Percentiles rank a stretch among this genome's conserved stretches.
Conservation (phyloP, 2,888 invertebrate species). For the Enoplolaimus lenunculus region DNA sequence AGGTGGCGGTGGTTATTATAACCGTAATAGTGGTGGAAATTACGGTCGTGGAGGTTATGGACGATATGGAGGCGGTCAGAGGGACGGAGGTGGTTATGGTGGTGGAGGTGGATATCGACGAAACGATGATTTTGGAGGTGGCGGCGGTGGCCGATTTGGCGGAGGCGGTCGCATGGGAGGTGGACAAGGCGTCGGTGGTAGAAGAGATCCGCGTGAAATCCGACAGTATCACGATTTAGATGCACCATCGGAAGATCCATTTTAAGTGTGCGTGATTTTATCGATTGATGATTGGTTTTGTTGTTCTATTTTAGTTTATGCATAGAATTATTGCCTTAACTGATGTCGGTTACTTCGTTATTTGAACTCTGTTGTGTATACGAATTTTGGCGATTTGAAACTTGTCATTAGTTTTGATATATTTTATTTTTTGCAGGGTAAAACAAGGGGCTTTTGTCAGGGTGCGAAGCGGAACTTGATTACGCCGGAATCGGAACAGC, state of each 20-base stretch:
- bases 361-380: too few relatives aligned
- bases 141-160: slow-evolving; percentile 22
- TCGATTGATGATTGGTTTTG: too few relatives aligned
- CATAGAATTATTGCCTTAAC: too few relatives aligned
- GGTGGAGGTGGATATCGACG: slow-evolving; percentile 11
- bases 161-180: slow-evolving; percentile 17
- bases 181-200: slow-evolving; percentile 23
- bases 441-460: too few relatives aligned
- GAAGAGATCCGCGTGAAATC: slow-evolving; percentile 54
- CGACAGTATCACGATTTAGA: slow-evolving; percentile 80
- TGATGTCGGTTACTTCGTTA: too few relatives aligned
- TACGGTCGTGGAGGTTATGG: slow-evolving; percentile 22
- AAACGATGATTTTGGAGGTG: slow-evolving; percentile 12
- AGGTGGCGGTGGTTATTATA: slow-evolving; percentile 6
- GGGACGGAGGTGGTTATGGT: slow-evolving; percentile 17
- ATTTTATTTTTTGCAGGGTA: too few relatives aligned
- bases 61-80: slow-evolving; percentile 15
- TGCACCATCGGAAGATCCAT: slow-evolving; percentile 49
- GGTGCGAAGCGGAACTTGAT: too few relatives aligned
- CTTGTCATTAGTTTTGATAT: too few relatives aligned
- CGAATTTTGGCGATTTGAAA: too few relatives aligned
- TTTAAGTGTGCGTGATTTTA: too few relatives aligned
- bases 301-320: too few relatives aligned
- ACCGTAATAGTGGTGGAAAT: slow-evolving; percentile 5
- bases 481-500: too few relatives aligned